phyloP scores from a whole-genome alignment of 2,888 invertebrate genomes.

The Conomelus anceps region DNA sequence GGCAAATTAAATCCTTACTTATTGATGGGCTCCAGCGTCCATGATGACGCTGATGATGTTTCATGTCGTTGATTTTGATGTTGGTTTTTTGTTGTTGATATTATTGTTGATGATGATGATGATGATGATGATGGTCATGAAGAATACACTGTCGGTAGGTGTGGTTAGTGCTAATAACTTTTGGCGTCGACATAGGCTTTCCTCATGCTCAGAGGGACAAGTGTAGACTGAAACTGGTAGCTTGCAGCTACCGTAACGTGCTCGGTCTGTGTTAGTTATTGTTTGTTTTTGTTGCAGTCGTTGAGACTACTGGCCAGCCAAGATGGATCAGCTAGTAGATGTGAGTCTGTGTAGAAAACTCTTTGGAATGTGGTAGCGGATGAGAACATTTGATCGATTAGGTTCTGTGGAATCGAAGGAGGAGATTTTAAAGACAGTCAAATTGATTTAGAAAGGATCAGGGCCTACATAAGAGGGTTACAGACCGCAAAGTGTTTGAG shows the following conservation, averaged over 20 bases:
- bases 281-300: too few species aligned
- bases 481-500: constrained; percentile 9
- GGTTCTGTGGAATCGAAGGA: background rate
- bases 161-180: background rate
- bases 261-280: background rate
- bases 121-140: background rate
- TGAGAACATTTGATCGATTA: background rate
- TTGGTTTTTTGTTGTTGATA: too few species aligned
- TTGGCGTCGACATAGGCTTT: background rate
- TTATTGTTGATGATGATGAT: background rate
- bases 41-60: too few species aligned
- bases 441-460: background rate
- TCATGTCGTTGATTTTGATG: too few species aligned
- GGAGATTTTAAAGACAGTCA: background rate
- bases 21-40: too few species aligned
- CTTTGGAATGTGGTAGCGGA: background rate
- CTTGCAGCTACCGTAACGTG: background rate
- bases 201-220: too few species aligned
- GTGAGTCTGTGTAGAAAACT: too few species aligned
- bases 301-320: too few species aligned
- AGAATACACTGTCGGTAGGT: background rate
- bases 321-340: background rate
- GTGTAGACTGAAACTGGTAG: background rate
- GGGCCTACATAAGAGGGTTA: background rate
- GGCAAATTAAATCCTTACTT: too few species aligned